A percentile compares a stretch with the other conserved stretches of the same genome.
Evolutionary conservation across 2,113 vertebrate genomes (phyloP).

Genomic region (Synodontis membranacea): DNA sequence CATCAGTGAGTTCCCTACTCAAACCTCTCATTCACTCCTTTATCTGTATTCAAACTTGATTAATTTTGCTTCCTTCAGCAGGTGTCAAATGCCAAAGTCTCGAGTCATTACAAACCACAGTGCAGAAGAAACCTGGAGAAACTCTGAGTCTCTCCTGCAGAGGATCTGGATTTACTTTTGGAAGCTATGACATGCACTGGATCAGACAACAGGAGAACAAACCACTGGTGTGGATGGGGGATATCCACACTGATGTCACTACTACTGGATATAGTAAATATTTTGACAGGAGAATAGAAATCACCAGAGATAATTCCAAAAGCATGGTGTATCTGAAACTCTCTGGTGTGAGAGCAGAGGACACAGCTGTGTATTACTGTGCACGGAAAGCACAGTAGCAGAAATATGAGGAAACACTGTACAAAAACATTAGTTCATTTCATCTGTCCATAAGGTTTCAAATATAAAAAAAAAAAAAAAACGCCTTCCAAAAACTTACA

Average conservation of each 20-base stretch:
- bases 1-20: constrained; percentile 27
- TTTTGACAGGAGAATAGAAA: constrained; percentile 29
- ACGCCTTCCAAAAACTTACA: too few species aligned
- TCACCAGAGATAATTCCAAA: constrained; percentile 41
- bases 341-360: constrained; percentile 25
- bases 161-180: constrained; percentile 35
- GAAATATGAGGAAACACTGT: neutral
- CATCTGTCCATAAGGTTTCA: neutral
- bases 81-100: constrained; percentile 33
- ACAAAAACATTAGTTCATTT: constrained; percentile 5
- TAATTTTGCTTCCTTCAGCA: neutral
- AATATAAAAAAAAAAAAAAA: too few species aligned
- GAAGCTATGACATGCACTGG: constrained; percentile 29
- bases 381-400: neutral
- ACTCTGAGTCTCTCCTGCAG: too few species aligned
- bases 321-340: constrained; percentile 48
- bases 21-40: neutral
- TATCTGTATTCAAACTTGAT: neutral
- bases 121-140: constrained; percentile 37
- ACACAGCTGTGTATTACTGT: constrained; percentile 45
- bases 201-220: neutral
- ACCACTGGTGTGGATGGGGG: neutral
- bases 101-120: neutral
- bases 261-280: neutral
- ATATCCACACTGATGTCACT: neutral